These are phyloP conservation scores for Drosophila biarmipes DNA, from an alignment of 1,140 invertebrate genomes.

Conservation along the genomic window DNA sequence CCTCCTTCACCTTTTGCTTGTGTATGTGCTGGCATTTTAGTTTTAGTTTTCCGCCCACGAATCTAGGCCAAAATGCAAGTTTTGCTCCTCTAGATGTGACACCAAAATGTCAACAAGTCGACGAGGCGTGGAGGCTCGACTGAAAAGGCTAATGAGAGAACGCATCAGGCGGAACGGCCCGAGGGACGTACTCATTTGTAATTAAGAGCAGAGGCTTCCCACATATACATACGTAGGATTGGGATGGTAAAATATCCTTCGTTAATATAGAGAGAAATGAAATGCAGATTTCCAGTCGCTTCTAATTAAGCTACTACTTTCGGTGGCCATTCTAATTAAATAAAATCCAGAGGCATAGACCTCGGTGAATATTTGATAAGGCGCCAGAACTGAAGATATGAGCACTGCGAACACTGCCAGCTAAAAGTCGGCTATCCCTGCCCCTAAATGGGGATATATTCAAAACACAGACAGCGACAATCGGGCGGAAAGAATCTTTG, in stretches of 20 bases:
- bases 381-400: slow-evolving; percentile 29
- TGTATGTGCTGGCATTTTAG: not conserved
- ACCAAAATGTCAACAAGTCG: slow-evolving; percentile 75
- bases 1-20: slow-evolving; percentile 5
- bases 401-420: slow-evolving; percentile 5
- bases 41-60: slow-evolving; percentile 4
- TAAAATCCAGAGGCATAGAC: slow-evolving; percentile 8
- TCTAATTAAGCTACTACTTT: slow-evolving; percentile 40
- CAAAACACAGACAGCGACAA: slow-evolving; percentile 35
- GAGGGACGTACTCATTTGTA: slow-evolving; percentile 60
- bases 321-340: slow-evolving; percentile 37
- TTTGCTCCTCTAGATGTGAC: slow-evolving; percentile 53
- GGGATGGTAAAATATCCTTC: slow-evolving; percentile 14
- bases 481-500: slow-evolving; percentile 66
- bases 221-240: slow-evolving; percentile 16
- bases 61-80: slow-evolving; percentile 46
- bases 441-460: slow-evolving; percentile 52
- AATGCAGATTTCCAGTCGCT: slow-evolving; percentile 18
- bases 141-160: slow-evolving; percentile 76
- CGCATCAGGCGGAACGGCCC: slow-evolving; percentile 71
- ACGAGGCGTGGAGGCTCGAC: slow-evolving; percentile 37
- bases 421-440: slow-evolving; percentile 18
- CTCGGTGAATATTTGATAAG: slow-evolving; percentile 52
- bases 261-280: slow-evolving; percentile 12
- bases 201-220: slow-evolving; percentile 64